Base-by-base conservation (phyloP, 1,140 invertebrate species). In the Drosophila sp. region DNA sequence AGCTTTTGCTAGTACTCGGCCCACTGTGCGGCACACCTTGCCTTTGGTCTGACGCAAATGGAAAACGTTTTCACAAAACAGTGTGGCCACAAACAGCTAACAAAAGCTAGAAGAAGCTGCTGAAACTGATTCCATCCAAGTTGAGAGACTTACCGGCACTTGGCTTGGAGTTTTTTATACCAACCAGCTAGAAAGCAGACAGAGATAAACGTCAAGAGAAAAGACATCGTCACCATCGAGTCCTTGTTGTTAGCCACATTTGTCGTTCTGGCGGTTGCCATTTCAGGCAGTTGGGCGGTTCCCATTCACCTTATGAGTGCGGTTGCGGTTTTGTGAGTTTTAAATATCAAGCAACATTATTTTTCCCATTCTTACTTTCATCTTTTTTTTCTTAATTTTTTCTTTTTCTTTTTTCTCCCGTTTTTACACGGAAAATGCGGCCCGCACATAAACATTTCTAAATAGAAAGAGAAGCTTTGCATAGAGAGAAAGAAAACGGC, bases 281-380 rank as follows among this genome's bases (percentile, higher is more conserved):
- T 45, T 54, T 40, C 4, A 7, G 13, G 18, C 54, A 72, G n/a
- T n/a, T n/a, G n/a, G n/a, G n/a, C n/a, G n/a, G n/a, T 32, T 34
- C 32, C 32, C 38, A 45, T 59, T 67, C 25, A 40, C 32, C 63
- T 73, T 61, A 56, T 56, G 65, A 59, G 57, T 40, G 46, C 46
- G 46, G 46, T 74, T 79, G 71, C 72, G 78, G 53, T 82, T 67
- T 82, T 89, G 69, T 65, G 69, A 82, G 72, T 89, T 82, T 87
- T 76, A 76, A 70, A 87, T 78, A 75, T 81, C 78, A 63, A 70
- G 64, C 56, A 54, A 74, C 64, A 71, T 66, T n/a, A n/a, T 50
- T 50, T 50, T 50, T 32, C 8, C 14, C 9, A 8, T 34, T n/a
- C n/a, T n/a, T n/a, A n/a, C n/a, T n/a, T n/a, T n/a, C 27, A 16